Conservation (phyloP, 2,888 invertebrate genomes). For the Dryobota labecula region DNA sequence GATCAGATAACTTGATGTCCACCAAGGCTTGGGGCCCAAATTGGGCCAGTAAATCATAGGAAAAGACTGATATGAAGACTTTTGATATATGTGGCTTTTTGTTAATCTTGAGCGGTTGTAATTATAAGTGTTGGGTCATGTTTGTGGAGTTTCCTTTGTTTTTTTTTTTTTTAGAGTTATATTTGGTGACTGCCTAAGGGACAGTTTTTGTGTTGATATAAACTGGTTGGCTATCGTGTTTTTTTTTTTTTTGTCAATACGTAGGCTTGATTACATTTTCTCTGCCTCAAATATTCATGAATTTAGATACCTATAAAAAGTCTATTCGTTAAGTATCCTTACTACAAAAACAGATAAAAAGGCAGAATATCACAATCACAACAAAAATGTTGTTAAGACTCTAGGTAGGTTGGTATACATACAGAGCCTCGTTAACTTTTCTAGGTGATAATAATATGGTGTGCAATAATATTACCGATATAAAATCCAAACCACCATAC, state of each 20-base stretch:
- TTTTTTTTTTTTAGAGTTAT: background rate
- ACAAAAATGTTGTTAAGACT: background rate
- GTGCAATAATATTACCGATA: background rate
- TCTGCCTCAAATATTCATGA: background rate
- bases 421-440: too few relatives aligned
- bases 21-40: conserved; percentile 79
- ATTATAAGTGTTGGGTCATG: conserved; percentile 48
- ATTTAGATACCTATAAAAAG: background rate
- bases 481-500: conserved; percentile 6
- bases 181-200: background rate
- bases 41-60: conserved; percentile 85
- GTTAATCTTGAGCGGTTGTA: conserved; percentile 53
- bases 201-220: background rate
- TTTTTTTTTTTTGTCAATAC: background rate
- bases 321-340: background rate
- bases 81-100: conserved; percentile 71
- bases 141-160: conserved; percentile 7
- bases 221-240: background rate
- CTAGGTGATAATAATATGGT: background rate
- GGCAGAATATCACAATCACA: background rate
- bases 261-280: background rate
- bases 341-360: background rate
- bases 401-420: too few relatives aligned
- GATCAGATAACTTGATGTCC: conserved; percentile 88
- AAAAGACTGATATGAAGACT: conserved; percentile 72